A percentile compares a stretch with the other conserved stretches of the same genome.
Conservation (phyloP, 2,888 invertebrate species). For the Ptilodon capucinus region DNA sequence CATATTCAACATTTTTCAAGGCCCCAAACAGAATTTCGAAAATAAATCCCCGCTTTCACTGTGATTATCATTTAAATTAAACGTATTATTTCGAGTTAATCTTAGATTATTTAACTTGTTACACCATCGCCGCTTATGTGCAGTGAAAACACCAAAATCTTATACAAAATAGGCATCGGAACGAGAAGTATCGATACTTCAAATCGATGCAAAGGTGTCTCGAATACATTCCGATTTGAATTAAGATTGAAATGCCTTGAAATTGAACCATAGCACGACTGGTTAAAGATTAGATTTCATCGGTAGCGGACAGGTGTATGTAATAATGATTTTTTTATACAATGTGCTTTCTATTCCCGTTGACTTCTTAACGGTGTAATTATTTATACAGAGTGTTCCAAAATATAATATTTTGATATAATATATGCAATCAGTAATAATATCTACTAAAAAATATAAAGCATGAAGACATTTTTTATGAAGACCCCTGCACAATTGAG, state of each 20-base stretch:
- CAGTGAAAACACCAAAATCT: neutral
- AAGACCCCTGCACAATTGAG: no score
- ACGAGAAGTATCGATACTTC: conserved; percentile 15
- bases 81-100: conserved; percentile 13
- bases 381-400: no score
- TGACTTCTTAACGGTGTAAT: conserved; percentile 41
- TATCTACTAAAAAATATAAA: no score
- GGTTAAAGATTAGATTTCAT: conserved; percentile 42
- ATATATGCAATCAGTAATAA: no score
- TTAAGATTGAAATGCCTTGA: conserved; percentile 37
- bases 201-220: conserved; percentile 35
- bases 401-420: no score
- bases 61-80: conserved; percentile 33
- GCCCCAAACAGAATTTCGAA: conserved; percentile 10
- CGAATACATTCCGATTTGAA: conserved; percentile 38
- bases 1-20: conserved; percentile 15
- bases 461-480: no score
- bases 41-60: conserved; percentile 25
- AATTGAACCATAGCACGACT: conserved; percentile 32
- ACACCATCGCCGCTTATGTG: conserved; percentile 6
- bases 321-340: conserved; percentile 38
- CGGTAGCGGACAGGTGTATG: conserved; percentile 32
- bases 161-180: conserved; percentile 4
- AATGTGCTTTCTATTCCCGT: conserved; percentile 29
- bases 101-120: conserved; percentile 3